Conservation (phyloP, 2,797 vertebrate species). For the Rachycentron canadum region DNA sequence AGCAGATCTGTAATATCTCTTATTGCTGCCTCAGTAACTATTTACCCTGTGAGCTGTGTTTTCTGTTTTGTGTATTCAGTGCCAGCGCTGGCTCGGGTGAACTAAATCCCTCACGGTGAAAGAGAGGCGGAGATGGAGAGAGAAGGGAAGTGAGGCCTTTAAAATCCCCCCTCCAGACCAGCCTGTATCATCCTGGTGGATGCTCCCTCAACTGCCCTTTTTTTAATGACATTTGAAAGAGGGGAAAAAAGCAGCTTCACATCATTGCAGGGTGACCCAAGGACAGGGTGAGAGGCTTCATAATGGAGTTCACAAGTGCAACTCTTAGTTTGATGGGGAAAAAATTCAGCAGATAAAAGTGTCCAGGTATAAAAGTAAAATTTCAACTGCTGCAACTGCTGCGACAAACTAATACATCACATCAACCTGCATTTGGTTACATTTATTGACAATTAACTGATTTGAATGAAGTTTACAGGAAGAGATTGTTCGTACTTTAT, state of each 20-base stretch:
- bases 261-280: not conserved
- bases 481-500: too few relatives aligned
- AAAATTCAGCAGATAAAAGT: not conserved
- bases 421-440: not conserved
- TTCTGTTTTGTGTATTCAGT: constrained; percentile 41
- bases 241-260: constrained; percentile 14
- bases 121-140: constrained; percentile 12
- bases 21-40: constrained; percentile 56
- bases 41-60: constrained; percentile 49
- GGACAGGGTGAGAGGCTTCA: not conserved
- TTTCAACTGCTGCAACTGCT: not conserved
- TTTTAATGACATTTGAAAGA: constrained; percentile 47
- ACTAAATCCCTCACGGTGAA: constrained; percentile 44
- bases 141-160: constrained; percentile 4
- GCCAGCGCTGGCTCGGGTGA: constrained; percentile 11
- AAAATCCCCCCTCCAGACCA: constrained; percentile 19
- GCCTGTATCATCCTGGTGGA: constrained; percentile 4
- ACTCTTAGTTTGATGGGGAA: not conserved
- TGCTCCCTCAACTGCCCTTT: constrained; percentile 14
- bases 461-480: too few relatives aligned
- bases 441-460: not conserved
- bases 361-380: not conserved
- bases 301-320: constrained; percentile 7
- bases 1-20: constrained; percentile 55
- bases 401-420: not conserved